phyloP scores from a whole-genome alignment of 2,888 invertebrate species.

The Caenorhabditis zanzibari region DNA sequence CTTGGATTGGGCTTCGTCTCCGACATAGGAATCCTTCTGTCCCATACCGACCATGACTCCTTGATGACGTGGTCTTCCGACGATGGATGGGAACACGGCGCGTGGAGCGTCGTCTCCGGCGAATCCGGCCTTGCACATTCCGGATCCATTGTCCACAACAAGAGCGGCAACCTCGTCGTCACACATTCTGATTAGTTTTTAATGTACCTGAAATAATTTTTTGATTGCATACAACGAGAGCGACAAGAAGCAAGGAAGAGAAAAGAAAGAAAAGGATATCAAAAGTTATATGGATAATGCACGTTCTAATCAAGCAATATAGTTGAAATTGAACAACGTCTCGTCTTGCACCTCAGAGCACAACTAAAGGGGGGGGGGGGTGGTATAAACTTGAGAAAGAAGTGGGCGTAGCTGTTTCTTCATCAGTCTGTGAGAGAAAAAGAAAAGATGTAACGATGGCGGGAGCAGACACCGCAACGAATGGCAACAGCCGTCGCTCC shows the following conservation, averaged over 20 bases:
- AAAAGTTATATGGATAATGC: too few species aligned
- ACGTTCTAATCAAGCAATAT: too few species aligned
- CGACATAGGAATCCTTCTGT: constrained; percentile 78
- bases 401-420: constrained; percentile 48
- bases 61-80: constrained; percentile 89
- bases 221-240: background rate
- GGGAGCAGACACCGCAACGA: constrained; percentile 30
- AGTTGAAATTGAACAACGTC: too few species aligned
- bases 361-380: background rate
- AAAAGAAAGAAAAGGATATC: background rate
- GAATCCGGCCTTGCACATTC: constrained; percentile 89
- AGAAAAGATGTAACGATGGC: constrained; percentile 7
- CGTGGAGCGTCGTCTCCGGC: constrained; percentile 89
- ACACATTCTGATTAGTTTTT: constrained; percentile 72
- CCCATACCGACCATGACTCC: constrained; percentile 83
- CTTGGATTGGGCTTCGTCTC: constrained; percentile 84
- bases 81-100: constrained; percentile 92
- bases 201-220: constrained; percentile 42
- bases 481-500: constrained; percentile 33
- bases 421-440: constrained; percentile 22
- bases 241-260: background rate
- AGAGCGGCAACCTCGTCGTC: constrained; percentile 92
- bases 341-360: too few species aligned
- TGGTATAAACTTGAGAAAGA: constrained; percentile 1
- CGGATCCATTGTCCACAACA: constrained; percentile 81